Conservation (phyloP, 2,113 vertebrate genomes). For the Leptobrachium leishanense region DNA sequence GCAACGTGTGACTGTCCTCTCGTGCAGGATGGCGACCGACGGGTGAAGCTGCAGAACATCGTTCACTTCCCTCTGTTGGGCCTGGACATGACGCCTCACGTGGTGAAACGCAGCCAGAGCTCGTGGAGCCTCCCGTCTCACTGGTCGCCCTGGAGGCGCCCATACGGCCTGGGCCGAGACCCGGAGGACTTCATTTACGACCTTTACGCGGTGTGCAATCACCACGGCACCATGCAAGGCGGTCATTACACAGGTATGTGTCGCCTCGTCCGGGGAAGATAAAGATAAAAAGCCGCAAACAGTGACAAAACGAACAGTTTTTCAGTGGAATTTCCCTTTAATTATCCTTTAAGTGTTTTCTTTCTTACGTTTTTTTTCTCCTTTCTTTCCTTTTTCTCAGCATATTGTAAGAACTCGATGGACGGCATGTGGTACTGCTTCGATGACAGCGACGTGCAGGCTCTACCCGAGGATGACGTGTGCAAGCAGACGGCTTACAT, state of each 20-base stretch:
- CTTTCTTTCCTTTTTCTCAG: slow-evolving; percentile 61
- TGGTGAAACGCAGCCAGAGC: slow-evolving; percentile 95
- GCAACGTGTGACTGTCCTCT: not conserved
- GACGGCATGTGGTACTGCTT: slow-evolving; percentile 99
- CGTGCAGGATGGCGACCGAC: slow-evolving; percentile 83
- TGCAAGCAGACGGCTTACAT: slow-evolving; percentile 94
- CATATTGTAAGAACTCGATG: slow-evolving; percentile 95
- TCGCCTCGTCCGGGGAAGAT: no score
- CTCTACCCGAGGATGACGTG: slow-evolving; percentile 85
- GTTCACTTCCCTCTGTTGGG: slow-evolving; percentile 86
- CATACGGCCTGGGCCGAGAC: slow-evolving; percentile 87
- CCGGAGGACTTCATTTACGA: slow-evolving; percentile 95
- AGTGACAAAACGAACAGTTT: no score
- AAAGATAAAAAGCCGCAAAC: no score
- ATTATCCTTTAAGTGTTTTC: no score
- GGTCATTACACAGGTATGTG: slow-evolving; percentile 92
- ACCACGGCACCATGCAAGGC: slow-evolving; percentile 96
- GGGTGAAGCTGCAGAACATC: slow-evolving; percentile 95
- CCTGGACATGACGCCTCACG: slow-evolving; percentile 96
- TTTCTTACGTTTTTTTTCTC: no score
- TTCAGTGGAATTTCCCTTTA: no score
- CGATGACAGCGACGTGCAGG: slow-evolving; percentile 93
- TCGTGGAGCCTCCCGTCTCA: slow-evolving; percentile 93
- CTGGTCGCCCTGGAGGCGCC: slow-evolving; percentile 92
- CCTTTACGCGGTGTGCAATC: slow-evolving; percentile 95